phyloP scores from a whole-genome alignment of 2,888 invertebrate genomes.

The Mayetiola destructor region DNA sequence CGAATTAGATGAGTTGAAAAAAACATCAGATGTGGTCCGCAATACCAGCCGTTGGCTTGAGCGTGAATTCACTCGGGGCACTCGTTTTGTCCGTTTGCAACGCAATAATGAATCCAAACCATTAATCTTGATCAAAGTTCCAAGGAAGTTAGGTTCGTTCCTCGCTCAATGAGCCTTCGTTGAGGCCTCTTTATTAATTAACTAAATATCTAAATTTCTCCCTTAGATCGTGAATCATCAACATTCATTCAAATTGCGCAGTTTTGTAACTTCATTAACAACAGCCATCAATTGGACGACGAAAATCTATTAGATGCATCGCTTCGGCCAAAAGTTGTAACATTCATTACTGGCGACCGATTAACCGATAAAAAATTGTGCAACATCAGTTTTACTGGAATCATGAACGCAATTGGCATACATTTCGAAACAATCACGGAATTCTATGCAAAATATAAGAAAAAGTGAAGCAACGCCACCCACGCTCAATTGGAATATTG shows the following conservation, averaged over 20 bases:
- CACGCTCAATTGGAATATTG: no score
- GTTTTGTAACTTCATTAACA: conserved; percentile 34
- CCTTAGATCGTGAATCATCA: conserved; percentile 33
- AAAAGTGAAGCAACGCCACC: conserved; percentile 38
- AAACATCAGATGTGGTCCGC: conserved; percentile 66
- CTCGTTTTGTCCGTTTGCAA: conserved; percentile 75
- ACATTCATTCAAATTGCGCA: conserved; percentile 34
- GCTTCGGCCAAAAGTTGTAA: conserved; percentile 42
- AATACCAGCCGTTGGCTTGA: conserved; percentile 92
- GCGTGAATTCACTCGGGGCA: conserved; percentile 70
- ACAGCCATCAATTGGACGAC: conserved; percentile 37
- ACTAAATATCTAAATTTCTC: neutral
- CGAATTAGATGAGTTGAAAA: conserved; percentile 76
- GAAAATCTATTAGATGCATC: neutral
- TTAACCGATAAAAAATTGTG: conserved; percentile 30
- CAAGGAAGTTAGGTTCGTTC: conserved; percentile 51
- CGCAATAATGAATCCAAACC: conserved; percentile 65
- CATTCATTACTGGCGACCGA: conserved; percentile 55
- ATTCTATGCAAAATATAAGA: conserved; percentile 77
- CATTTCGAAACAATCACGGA: conserved; percentile 66
- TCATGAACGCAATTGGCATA: conserved; percentile 67
- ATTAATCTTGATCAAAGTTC: conserved; percentile 55
- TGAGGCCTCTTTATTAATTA: neutral
- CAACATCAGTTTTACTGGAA: conserved; percentile 58
- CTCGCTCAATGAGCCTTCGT: neutral